These are phyloP conservation scores for Empidonax traillii DNA, from an alignment of 2,113 vertebrate genomes.

Conservation along the genomic window DNA sequence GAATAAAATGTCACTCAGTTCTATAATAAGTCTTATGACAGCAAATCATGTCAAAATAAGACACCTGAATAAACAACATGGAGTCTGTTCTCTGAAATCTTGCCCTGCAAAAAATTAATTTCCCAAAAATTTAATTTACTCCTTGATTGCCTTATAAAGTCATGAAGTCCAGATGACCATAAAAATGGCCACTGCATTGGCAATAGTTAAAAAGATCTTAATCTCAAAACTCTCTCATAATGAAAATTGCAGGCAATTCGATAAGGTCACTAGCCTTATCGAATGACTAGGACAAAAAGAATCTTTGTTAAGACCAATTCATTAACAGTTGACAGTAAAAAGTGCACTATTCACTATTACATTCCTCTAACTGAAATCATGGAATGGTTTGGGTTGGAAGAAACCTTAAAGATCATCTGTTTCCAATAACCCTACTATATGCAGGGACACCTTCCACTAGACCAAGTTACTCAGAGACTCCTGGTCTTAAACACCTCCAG, in stretches of 20 bases:
- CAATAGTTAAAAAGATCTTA: not conserved
- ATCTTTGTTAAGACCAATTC: not conserved
- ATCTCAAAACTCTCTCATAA: not conserved
- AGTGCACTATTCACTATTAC: not conserved
- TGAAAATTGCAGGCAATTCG: not conserved
- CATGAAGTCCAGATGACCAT: not conserved
- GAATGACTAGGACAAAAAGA: no score
- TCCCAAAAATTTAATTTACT: not conserved
- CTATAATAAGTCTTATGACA: not conserved
- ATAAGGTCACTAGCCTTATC: not conserved
- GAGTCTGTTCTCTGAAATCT: not conserved
- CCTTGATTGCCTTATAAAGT: not conserved
- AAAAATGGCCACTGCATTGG: not conserved
- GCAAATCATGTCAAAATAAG: constrained; percentile 7
- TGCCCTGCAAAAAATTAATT: not conserved
- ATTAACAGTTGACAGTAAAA: not conserved
- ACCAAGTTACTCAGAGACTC: not conserved
- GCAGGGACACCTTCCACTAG: not conserved
- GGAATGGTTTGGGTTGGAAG: not conserved
- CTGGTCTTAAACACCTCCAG: not conserved
- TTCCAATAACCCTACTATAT: not conserved
- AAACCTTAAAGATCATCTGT: not conserved
- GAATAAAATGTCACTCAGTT: not conserved
- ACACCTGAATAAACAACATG: not conserved
- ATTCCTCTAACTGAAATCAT: not conserved